phyloP scores from a whole-genome alignment of 2,113 vertebrate species.

The Himantopus leucocephalus region DNA sequence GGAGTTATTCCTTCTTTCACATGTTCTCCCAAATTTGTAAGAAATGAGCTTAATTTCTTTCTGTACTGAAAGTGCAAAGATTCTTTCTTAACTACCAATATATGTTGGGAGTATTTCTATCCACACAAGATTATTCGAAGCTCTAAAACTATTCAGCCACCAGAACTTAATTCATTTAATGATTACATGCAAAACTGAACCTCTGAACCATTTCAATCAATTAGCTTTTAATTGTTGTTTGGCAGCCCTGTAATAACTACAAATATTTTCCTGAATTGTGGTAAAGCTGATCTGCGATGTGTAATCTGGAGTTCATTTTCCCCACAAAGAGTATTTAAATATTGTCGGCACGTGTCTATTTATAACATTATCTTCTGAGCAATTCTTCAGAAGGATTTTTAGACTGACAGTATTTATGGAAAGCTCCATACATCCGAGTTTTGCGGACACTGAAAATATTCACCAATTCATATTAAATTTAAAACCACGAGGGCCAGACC shows the following conservation, averaged over 20 bases:
- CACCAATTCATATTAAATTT: background rate
- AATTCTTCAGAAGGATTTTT: conserved; percentile 14
- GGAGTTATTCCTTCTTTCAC: background rate
- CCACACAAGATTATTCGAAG: background rate
- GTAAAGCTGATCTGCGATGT: background rate
- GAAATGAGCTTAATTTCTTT: background rate
- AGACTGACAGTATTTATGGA: background rate
- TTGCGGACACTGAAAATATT: background rate
- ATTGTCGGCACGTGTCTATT: background rate
- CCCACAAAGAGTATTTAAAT: conserved; percentile 19
- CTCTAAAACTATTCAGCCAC: background rate
- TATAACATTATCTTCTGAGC: conserved; percentile 11
- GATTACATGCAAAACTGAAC: background rate
- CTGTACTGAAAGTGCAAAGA: background rate
- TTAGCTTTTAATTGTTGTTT: conserved; percentile 30
- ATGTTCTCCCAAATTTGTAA: background rate
- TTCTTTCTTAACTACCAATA: background rate
- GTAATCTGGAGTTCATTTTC: conserved; percentile 13
- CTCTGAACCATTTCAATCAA: conserved; percentile 39
- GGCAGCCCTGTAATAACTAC: background rate
- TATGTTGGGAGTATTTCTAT: background rate
- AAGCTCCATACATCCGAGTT: background rate
- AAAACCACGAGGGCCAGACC: background rate
- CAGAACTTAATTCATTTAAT: conserved; percentile 18
- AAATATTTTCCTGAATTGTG: background rate